Evolutionary conservation across 1,140 invertebrate genomes (phyloP).

Genomic region (Episyrphus balteatus): DNA sequence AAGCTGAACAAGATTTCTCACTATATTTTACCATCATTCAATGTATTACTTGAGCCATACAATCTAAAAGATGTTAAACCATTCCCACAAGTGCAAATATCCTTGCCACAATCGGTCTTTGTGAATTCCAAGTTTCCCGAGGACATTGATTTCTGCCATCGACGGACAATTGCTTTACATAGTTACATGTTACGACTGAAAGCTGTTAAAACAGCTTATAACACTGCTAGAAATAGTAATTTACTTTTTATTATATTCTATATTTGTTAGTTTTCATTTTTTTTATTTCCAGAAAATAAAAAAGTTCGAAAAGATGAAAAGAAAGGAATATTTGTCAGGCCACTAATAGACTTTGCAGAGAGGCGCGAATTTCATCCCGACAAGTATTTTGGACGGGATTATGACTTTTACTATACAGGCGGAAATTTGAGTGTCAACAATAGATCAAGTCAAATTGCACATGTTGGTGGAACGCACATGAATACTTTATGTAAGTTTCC

Average conservation of each 20-base stretch:
- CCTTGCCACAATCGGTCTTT: slow-evolving; percentile 3
- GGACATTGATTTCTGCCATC: slow-evolving; percentile 4
- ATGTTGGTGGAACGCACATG: slow-evolving; percentile 1
- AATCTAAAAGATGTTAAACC: neutral
- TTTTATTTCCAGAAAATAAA: neutral
- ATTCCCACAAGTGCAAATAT: slow-evolving; percentile 2
- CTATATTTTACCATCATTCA: slow-evolving; percentile 4
- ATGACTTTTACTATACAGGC: slow-evolving; percentile 10
- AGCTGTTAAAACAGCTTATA: neutral
- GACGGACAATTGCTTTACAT: neutral
- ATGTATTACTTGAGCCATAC: neutral
- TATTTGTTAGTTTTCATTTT: neutral
- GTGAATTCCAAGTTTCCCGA: slow-evolving; percentile 1
- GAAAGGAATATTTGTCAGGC: neutral
- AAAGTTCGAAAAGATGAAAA: neutral
- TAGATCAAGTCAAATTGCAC: slow-evolving; percentile 2
- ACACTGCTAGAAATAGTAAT: slow-evolving; percentile 5
- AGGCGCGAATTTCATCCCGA: slow-evolving; percentile 4
- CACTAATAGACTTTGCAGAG: slow-evolving; percentile 5
- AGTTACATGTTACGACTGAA: neutral
- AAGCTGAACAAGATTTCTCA: neutral
- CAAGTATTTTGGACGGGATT: slow-evolving; percentile 6
- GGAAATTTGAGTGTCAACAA: slow-evolving; percentile 5
- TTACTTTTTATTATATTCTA: neutral
- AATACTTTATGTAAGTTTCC: slow-evolving; percentile 4